Conservation (phyloP, 2,888 invertebrate genomes). For the Netelia inedita region DNA sequence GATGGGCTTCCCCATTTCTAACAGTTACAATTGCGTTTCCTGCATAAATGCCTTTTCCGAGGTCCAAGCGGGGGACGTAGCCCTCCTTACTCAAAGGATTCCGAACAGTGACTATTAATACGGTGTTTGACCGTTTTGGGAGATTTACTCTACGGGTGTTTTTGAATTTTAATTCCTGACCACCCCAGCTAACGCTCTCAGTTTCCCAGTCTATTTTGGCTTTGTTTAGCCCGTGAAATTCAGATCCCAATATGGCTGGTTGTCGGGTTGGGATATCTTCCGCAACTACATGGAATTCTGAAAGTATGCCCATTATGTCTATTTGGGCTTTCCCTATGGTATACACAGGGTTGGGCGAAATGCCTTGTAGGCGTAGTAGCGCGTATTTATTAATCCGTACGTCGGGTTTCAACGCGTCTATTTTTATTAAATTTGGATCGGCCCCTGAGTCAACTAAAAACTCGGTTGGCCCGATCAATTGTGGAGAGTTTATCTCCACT, state of each 20-base stretch:
- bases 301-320: background rate
- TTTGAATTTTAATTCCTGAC: background rate
- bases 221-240: conserved; percentile 16
- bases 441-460: background rate
- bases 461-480: too few relatives aligned
- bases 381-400: too few relatives aligned
- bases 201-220: conserved; percentile 18
- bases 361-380: too few relatives aligned
- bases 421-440: background rate
- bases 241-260: conserved; percentile 27
- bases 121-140: background rate
- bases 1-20: too few relatives aligned
- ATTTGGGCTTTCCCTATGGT: background rate
- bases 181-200: background rate
- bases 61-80: conserved; percentile 16
- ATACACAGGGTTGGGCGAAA: background rate
- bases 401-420: too few relatives aligned
- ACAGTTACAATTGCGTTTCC: too few relatives aligned
- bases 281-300: background rate
- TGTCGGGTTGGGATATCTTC: background rate
- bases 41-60: background rate
- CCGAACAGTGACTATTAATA: background rate
- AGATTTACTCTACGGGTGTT: background rate
- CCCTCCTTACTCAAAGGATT: background rate
- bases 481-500: too few relatives aligned